Base-by-base conservation (phyloP, 1,140 invertebrate genomes). In the Scaptomyza graminum region DNA sequence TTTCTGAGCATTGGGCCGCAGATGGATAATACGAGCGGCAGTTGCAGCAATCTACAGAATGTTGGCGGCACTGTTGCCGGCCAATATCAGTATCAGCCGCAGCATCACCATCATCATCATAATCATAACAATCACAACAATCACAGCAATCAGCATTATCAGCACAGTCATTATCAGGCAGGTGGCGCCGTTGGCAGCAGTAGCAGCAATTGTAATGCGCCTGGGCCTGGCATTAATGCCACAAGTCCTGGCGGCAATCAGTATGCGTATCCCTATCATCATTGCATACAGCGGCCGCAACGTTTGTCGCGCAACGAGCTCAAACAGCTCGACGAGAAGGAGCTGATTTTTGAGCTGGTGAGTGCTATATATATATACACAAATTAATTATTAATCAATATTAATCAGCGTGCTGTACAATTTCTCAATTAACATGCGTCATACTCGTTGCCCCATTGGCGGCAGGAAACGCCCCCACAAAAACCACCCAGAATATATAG, bases 301-400 rank as follows among this genome's bases (percentile, higher is more conserved):
- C 93, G 96, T 13, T 93, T 95, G 67, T 96, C 95, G 0, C 93
- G 97, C 51, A 95, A 96, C 81, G 97, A 98, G 90, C 94, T 98
- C 1, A 94, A 96, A 81, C 95, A 97, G 49, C 92, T 99, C 63
- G 97, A 98, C 83, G 97, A 99, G 90, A 97, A 97, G 90, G 97
- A 99, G 92, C 94, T 99, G 50, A 98, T 99, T 90, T 98, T 98
- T 92, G 97, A 99, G 92, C 92, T 99, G 93, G 97, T 71, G n/a
- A 0, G 47, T 60, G 56, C 22, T 98, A 22, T 44, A 22, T 52
- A 34, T n/a, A 34, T 6, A 43, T 13, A 61, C 25, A 60, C 15
- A 39, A 41, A n/a, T 28, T 28, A 41, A 41, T 25, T 3, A 41
- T 13, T 13, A 9, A 13, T 41, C 11, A 6, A 13, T 41, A n/a